Percentiles rank a stretch among this genome's conserved stretches.
Evolutionary conservation across 2,113 vertebrate genomes (phyloP).

Genomic region (Danio rerio): DNA sequence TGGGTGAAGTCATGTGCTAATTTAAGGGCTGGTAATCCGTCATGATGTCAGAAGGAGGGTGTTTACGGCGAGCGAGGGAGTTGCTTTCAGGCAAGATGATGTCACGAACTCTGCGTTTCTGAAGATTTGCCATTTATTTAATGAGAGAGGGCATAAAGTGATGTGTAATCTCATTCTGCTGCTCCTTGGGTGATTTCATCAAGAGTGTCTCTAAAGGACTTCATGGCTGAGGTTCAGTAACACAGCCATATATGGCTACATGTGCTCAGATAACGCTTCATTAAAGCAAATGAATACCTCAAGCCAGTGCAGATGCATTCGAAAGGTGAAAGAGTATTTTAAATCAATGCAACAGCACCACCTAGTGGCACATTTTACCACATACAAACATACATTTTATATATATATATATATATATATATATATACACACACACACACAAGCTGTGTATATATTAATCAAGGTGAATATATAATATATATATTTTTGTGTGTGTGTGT

Average conservation of each 20-base stretch:
- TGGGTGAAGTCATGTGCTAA: conserved; percentile 51
- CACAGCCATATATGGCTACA: conserved; percentile 5
- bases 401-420: no score
- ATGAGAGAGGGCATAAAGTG: conserved; percentile 47
- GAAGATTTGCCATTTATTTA: conserved; percentile 46
- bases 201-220: background rate
- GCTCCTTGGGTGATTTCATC: conserved; percentile 13
- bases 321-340: background rate
- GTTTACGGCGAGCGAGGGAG: conserved; percentile 20
- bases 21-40: conserved; percentile 43
- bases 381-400: no score
- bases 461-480: no score
- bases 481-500: no score
- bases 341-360: background rate
- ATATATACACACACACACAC: no score
- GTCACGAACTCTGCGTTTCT: conserved; percentile 44
- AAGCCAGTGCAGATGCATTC: no score
- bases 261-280: background rate
- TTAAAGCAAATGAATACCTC: conserved; percentile 6
- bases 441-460: no score
- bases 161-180: conserved; percentile 8
- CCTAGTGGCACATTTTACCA: conserved; percentile 16
- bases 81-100: conserved; percentile 33
- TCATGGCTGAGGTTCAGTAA: background rate
- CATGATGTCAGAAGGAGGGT: conserved; percentile 48